Evolutionary conservation across 2,113 vertebrate species (phyloP).

Genomic region (Leuciscus idus): DNA sequence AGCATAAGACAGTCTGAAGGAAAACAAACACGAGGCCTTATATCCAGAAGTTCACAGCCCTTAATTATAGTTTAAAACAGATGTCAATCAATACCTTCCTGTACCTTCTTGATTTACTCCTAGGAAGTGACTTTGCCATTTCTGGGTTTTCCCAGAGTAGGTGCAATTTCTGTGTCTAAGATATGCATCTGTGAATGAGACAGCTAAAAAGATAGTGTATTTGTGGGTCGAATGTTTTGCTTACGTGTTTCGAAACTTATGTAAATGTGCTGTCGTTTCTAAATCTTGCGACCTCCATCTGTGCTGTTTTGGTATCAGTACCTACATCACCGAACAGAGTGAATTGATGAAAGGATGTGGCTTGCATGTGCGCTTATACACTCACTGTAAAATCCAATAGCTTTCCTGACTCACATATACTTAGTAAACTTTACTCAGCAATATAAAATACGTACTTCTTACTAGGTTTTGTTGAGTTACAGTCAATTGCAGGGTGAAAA

Average conservation of each 20-base stretch:
- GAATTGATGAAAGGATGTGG: slow-evolving; percentile 22
- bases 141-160: slow-evolving; percentile 49
- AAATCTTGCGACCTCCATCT: slow-evolving; percentile 2
- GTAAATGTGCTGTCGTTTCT: slow-evolving; percentile 10
- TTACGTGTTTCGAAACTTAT: not conserved
- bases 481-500: no score
- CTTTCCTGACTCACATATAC: no score
- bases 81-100: not conserved
- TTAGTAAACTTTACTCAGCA: no score
- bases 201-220: not conserved
- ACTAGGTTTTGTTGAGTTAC: no score
- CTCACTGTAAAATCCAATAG: no score
- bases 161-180: slow-evolving; percentile 59
- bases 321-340: not conserved
- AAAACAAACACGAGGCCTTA: not conserved
- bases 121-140: not conserved
- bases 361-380: not conserved
- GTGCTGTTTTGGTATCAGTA: not conserved
- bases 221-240: slow-evolving; percentile 2
- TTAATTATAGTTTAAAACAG: not conserved
- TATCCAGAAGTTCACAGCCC: not conserved
- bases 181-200: not conserved
- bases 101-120: not conserved
- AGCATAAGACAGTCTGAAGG: not conserved
- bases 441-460: no score